A percentile compares a stretch with the other conserved stretches of the same genome.
Evolutionary conservation across 2,113 vertebrate species (phyloP).

Genomic region (Megaleporinus macrocephalus): DNA sequence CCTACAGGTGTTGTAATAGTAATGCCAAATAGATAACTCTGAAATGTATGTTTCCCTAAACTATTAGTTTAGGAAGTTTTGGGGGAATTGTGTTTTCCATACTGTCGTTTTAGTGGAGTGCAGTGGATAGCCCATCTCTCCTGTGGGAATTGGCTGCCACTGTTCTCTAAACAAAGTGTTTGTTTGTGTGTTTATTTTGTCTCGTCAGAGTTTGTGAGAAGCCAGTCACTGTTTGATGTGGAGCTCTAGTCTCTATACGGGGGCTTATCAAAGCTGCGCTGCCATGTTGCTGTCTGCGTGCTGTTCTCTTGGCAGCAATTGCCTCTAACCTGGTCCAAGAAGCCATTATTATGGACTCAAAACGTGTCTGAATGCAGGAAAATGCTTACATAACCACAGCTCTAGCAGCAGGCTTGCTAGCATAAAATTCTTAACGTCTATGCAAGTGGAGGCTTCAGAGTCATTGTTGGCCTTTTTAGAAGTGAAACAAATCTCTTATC

Average conservation of each 20-base stretch:
- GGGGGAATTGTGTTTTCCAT: too few species aligned
- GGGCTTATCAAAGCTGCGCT: not conserved
- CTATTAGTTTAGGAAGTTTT: too few species aligned
- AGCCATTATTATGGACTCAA: not conserved
- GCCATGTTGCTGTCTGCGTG: not conserved
- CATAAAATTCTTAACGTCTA: not conserved
- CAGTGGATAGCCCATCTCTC: not conserved
- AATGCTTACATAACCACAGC: not conserved
- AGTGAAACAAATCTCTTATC: not conserved
- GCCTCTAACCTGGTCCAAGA: not conserved
- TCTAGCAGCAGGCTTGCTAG: not conserved
- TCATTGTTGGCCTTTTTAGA: not conserved
- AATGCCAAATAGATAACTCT: too few species aligned
- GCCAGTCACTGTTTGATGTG: not conserved
- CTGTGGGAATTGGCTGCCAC: not conserved
- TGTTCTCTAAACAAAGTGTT: not conserved
- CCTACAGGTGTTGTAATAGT: too few species aligned
- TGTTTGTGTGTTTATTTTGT: constrained; percentile 3
- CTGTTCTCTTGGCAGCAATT: not conserved
- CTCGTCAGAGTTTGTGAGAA: not conserved
- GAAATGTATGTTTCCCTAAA: too few species aligned
- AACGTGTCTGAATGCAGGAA: not conserved
- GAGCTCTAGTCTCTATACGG: not conserved
- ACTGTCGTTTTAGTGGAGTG: not conserved
- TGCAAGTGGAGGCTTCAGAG: not conserved